A percentile compares a stretch with the other conserved stretches of the same genome.
Conservation (phyloP, 2,113 vertebrate species). For the Trichomycterus rosablanca region DNA sequence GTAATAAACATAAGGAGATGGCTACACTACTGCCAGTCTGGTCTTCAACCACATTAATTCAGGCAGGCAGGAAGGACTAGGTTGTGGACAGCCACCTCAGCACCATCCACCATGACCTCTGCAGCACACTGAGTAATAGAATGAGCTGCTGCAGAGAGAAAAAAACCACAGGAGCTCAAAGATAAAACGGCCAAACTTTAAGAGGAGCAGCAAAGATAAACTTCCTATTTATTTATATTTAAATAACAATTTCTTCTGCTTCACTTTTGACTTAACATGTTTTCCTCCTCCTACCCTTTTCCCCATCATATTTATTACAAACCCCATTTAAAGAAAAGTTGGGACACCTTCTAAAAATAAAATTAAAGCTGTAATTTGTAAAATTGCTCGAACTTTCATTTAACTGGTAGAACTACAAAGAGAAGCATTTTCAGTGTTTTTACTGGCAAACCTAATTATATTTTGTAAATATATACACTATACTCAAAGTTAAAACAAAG, state of each 20-base stretch:
- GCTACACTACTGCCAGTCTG: constrained; percentile 49
- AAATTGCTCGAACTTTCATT: too few species aligned
- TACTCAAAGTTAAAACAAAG: too few species aligned
- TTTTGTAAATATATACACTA: too few species aligned
- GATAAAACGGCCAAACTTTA: constrained; percentile 55
- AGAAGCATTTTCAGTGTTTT: too few species aligned
- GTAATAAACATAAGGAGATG: constrained; percentile 69
- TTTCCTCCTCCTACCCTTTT: constrained; percentile 34
- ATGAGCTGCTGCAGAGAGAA: constrained; percentile 43
- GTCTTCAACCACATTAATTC: constrained; percentile 52
- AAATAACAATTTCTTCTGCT: constrained; percentile 49
- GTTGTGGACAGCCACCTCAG: constrained; percentile 19
- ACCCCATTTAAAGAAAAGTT: too few species aligned
- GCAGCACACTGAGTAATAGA: constrained; percentile 50
- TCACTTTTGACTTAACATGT: constrained; percentile 34
- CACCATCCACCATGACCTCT: constrained; percentile 48
- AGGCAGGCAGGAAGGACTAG: constrained; percentile 51
- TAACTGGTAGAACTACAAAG: too few species aligned
- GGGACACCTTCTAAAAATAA: constrained; percentile 32
- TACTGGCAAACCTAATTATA: too few species aligned
- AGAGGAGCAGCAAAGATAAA: constrained; percentile 53
- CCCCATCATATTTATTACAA: constrained; percentile 23
- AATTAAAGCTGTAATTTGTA: constrained; percentile 44
- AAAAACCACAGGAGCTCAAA: constrained; percentile 50
- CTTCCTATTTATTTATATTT: constrained; percentile 57